Evolutionary conservation across 2,113 vertebrate species (phyloP), one percentile per base, ranked within the genome.

Genomic region (Rutilus rutilus): DNA sequence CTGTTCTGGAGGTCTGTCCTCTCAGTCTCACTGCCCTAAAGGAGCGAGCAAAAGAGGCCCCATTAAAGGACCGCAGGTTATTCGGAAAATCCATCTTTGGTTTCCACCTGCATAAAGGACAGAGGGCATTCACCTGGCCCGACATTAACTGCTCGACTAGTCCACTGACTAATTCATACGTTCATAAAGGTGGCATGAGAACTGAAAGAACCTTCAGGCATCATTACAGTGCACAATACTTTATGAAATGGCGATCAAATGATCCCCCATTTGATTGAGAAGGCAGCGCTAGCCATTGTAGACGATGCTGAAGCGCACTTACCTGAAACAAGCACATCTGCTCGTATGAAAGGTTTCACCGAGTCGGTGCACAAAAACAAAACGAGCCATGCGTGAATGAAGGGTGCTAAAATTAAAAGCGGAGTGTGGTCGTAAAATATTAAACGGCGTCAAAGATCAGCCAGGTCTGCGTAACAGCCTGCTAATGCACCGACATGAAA

Each of bases 401-500:
- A 67, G 39, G 80, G 45, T 76, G 88, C 88, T 91, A 89, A 88
- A 85, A 73, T 86, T 45, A 85, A 87, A 86, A 62, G 42, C 10
- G 11, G 79, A 82, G 81, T 17, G 11, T 12, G 74, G 21, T 87
- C 54, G 21, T 94, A 59, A 94, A 95, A 94, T 92, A 94, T 94
- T 93, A 65, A 94, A 90, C 62, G 12, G 25, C 74, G 71, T 75
- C 85, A 84, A 85, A 78, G 86, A 90, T 87, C 89, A 89, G 90
- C 91, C 88, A 88, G 86, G 90, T 89, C 76, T 86, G 91, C 90
- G 39, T 8, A 92, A 90, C 93, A 94, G 94, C 93, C 92, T 92
- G 92, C 89, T 92, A 78, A 92, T 90, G 92, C 88, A 39, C 57
- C 27, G 90, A 90, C 93, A 91, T 89, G 91, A 92, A 92, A 91